Conservation (phyloP, 2,113 vertebrate species). For the Percina caprodes region DNA sequence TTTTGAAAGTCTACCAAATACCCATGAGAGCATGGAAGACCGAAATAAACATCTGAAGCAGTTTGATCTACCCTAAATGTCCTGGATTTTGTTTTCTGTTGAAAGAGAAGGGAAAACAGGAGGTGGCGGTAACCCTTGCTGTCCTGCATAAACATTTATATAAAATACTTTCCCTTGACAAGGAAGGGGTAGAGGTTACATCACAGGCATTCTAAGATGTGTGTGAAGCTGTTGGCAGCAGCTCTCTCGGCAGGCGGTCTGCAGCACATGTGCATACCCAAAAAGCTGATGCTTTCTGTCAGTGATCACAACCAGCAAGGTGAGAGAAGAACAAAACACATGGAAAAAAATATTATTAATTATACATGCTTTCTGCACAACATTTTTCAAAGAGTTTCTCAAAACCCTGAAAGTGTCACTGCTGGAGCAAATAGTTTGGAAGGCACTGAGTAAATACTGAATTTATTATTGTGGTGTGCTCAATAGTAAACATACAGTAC, state of each 20-base stretch:
- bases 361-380: conserved; percentile 28
- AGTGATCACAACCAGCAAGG: conserved; percentile 69
- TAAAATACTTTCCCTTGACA: conserved; percentile 60
- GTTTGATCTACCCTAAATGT: conserved; percentile 47
- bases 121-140: conserved; percentile 18
- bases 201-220: conserved; percentile 36
- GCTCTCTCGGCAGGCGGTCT: conserved; percentile 72
- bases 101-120: conserved; percentile 36
- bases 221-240: conserved; percentile 59
- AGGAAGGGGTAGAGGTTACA: conserved; percentile 70
- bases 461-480: conserved; percentile 52
- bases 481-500: conserved; percentile 48
- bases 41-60: conserved; percentile 51
- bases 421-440: conserved; percentile 42
- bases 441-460: conserved; percentile 54
- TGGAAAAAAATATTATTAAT: conserved; percentile 12
- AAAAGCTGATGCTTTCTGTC: conserved; percentile 68
- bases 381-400: conserved; percentile 54
- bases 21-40: conserved; percentile 6
- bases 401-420: conserved; percentile 27
- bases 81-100: conserved; percentile 41
- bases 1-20: conserved; percentile 31
- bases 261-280: conserved; percentile 56
- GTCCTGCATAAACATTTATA: conserved; percentile 60
- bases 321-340: conserved; percentile 50